These are phyloP conservation scores for Dynastes tityus DNA, from an alignment of 2,888 invertebrate genomes.

Conservation along the genomic window DNA sequence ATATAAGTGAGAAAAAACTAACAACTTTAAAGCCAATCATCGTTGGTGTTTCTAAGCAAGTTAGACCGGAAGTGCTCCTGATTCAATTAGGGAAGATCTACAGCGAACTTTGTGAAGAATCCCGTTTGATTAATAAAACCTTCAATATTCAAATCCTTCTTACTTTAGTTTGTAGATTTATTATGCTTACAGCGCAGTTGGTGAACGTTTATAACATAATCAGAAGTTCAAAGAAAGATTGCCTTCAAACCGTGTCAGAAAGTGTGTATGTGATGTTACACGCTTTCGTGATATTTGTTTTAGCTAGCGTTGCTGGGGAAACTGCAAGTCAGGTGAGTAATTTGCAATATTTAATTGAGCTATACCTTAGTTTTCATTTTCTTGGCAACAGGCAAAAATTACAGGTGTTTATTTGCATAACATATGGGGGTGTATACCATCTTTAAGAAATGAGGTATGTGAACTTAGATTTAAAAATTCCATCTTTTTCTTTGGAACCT, in stretches of 20 bases:
- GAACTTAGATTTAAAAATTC: background rate
- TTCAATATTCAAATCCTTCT: conserved; percentile 56
- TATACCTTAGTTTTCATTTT: background rate
- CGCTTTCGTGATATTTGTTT: background rate
- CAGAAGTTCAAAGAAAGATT: conserved; percentile 47
- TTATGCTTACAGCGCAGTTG: conserved; percentile 57
- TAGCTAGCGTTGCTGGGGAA: conserved; percentile 6
- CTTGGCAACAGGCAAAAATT: conserved; percentile 53
- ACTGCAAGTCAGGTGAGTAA: conserved; percentile 13
- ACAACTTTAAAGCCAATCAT: background rate
- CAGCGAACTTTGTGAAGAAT: conserved; percentile 53
- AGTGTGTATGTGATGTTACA: conserved; percentile 18
- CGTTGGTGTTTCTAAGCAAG: background rate
- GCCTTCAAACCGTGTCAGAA: background rate
- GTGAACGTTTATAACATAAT: conserved; percentile 56
- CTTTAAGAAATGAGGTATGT: conserved; percentile 55
- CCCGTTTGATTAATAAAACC: conserved; percentile 54
- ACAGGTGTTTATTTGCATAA: conserved; percentile 56
- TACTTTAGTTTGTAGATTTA: conserved; percentile 55
- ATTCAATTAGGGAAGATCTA: conserved; percentile 54
- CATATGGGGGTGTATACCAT: conserved; percentile 51
- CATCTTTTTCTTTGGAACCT: background rate
- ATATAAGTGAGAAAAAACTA: background rate
- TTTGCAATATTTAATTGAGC: background rate
- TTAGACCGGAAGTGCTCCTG: background rate